Evolutionary conservation across 2,113 vertebrate genomes (phyloP).

Genomic region (Pomatorhinus ruficollis): DNA sequence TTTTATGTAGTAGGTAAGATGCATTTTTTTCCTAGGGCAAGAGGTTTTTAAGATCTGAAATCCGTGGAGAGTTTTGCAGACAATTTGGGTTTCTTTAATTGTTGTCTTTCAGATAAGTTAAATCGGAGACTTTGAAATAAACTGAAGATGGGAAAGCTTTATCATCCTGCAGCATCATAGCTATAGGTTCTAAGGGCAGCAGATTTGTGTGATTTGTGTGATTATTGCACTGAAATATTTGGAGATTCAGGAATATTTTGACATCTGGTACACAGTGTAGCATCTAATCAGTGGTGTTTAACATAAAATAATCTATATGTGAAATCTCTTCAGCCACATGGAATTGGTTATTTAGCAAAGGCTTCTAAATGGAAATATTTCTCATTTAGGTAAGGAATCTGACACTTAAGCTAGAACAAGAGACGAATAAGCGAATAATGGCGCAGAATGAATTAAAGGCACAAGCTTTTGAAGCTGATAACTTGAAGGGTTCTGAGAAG

Average conservation of each 20-base stretch:
- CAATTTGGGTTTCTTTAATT: not conserved
- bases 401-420: conserved; percentile 88
- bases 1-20: not conserved
- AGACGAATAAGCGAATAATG: conserved; percentile 85
- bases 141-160: not conserved
- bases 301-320: not conserved
- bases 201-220: not conserved
- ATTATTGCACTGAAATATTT: not conserved
- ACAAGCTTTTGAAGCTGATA: conserved; percentile 88
- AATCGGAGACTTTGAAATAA: not conserved
- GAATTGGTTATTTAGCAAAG: not conserved
- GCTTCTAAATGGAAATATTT: not conserved
- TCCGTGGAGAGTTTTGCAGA: not conserved
- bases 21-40: not conserved
- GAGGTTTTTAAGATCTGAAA: not conserved
- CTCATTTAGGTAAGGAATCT: conserved; percentile 85
- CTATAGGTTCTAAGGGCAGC: fast-evolving
- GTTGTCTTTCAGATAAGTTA: not conserved
- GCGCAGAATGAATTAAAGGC: conserved; percentile 89
- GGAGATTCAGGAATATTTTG: not conserved
- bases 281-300: not conserved
- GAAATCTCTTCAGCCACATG: not conserved
- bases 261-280: not conserved
- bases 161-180: not conserved
- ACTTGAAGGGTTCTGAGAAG: conserved; percentile 91